Evolutionary conservation across 2,797 vertebrate species (phyloP).

Genomic region (Bucorvus abyssinicus): DNA sequence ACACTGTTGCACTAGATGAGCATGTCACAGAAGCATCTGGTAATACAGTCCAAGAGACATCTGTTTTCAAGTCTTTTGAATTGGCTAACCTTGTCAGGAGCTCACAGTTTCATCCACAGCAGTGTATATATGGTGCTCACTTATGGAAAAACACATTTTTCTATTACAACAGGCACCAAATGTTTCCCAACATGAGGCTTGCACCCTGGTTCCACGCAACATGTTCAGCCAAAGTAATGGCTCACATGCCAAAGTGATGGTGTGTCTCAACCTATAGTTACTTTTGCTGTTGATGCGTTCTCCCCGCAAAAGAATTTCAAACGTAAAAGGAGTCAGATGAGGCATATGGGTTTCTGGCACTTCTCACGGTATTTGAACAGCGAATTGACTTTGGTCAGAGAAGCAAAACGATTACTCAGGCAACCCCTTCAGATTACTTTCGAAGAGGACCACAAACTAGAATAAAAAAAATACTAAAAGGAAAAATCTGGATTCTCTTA

Average conservation of each 20-base stretch:
- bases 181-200: not conserved
- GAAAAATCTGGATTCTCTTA: not conserved
- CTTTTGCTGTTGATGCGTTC: not conserved
- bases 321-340: not conserved
- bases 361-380: not conserved
- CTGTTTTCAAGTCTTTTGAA: not conserved
- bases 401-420: not conserved
- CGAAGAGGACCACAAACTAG: not conserved
- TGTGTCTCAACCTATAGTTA: not conserved
- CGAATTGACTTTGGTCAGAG: not conserved
- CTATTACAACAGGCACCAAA: not conserved
- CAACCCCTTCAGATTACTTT: not conserved
- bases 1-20: not conserved
- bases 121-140: not conserved
- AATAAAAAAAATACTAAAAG: fast-evolving
- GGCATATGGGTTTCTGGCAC: not conserved
- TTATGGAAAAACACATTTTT: not conserved
- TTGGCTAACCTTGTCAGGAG: not conserved
- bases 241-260: not conserved
- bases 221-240: not conserved
- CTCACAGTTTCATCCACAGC: not conserved
- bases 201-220: not conserved
- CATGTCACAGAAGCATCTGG: not conserved
- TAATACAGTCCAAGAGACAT: not conserved
- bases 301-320: not conserved